Evolutionary conservation across 1,140 invertebrate genomes (phyloP).

Genomic region (Atta texana): DNA sequence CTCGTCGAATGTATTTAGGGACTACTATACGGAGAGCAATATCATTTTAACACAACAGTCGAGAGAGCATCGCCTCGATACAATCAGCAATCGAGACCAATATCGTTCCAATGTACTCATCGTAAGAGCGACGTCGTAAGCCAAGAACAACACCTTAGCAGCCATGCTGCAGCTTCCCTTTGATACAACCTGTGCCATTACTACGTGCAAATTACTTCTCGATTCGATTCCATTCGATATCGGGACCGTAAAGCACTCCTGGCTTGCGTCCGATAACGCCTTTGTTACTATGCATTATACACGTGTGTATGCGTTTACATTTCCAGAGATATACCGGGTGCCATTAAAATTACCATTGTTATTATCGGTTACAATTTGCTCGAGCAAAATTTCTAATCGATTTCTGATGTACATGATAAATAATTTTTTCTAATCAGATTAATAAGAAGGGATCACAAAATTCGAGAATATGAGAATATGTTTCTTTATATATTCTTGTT

Average conservation of each 20-base stretch:
- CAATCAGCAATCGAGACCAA: not conserved
- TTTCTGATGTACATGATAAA: not conserved
- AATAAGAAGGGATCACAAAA: not conserved
- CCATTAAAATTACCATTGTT: conserved; percentile 9
- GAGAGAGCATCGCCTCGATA: not conserved
- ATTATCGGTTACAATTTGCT: not conserved
- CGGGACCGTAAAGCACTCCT: conserved; percentile 19
- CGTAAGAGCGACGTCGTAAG: not conserved
- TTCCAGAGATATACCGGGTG: not conserved
- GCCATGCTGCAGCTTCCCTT: conserved; percentile 19
- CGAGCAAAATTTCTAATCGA: not conserved
- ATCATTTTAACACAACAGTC: conserved; percentile 10
- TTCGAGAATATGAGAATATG: not conserved
- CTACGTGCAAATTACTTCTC: conserved; percentile 61
- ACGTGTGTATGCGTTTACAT: conserved; percentile 5
- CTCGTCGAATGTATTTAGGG: not conserved
- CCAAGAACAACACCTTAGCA: conserved; percentile 57
- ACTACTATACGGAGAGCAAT: conserved; percentile 6
- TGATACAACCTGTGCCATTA: conserved; percentile 25
- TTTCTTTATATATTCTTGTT: too few relatives aligned
- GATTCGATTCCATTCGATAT: conserved; percentile 48
- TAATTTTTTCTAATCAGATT: not conserved
- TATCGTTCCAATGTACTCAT: not conserved
- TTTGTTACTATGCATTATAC: conserved; percentile 31
- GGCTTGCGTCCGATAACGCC: conserved; percentile 29